Percentiles rank a stretch among this genome's conserved stretches.
phyloP scores from a whole-genome alignment of 2,888 invertebrate genomes.

The Boloria euphrosyne region DNA sequence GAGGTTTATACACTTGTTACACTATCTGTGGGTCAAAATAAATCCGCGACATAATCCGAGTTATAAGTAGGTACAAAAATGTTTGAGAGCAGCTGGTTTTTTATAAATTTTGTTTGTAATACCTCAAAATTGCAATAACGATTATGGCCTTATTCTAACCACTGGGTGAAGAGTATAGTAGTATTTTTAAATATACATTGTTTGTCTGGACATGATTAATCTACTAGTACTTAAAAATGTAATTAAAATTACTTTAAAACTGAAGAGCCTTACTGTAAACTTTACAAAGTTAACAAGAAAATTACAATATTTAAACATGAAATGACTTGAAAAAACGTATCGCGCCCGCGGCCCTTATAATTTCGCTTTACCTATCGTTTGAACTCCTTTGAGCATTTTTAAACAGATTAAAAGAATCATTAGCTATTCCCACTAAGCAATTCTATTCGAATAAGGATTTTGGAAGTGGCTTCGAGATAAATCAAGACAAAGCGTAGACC shows the following conservation, averaged over 20 bases:
- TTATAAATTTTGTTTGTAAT: no score
- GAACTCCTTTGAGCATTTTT: slow-evolving; percentile 73
- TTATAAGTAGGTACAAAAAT: no score
- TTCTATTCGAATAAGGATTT: slow-evolving; percentile 31
- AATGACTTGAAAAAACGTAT: slow-evolving; percentile 32
- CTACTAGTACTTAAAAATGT: background rate
- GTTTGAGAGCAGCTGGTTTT: no score
- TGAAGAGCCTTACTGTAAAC: slow-evolving; percentile 1
- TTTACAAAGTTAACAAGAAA: slow-evolving; percentile 30
- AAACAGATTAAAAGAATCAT: slow-evolving; percentile 78
- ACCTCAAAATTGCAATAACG: no score
- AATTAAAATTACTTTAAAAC: background rate
- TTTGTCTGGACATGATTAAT: no score
- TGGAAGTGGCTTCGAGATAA: slow-evolving; percentile 10
- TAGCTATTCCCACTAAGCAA: slow-evolving; percentile 70
- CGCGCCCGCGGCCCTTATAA: slow-evolving; percentile 31
- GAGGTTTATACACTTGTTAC: no score
- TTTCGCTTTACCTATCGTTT: slow-evolving; percentile 48
- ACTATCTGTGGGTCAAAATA: no score
- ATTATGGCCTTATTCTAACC: no score
- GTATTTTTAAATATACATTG: no score
- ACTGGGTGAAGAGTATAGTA: no score
- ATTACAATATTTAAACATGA: slow-evolving; percentile 34
- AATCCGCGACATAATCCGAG: no score
- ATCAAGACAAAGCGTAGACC: background rate